Conservation (phyloP, 30 jellyfish, hydroid and myxozoan genomes). For the Hydractinia echinata region DNA sequence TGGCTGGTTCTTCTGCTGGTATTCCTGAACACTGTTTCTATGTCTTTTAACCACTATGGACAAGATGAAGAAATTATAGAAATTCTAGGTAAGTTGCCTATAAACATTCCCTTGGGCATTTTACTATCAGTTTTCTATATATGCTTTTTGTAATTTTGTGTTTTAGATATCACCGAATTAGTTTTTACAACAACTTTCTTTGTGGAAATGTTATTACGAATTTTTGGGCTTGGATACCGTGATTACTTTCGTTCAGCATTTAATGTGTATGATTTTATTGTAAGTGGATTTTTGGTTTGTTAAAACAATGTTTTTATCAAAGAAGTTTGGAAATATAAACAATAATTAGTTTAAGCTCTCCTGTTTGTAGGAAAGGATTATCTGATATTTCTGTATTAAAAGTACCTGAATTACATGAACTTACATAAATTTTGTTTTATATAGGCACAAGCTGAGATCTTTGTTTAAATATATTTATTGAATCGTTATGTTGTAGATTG, state of each 20-base stretch:
- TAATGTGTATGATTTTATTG: slow-evolving; percentile 80
- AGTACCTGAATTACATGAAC: no score
- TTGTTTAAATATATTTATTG: background rate
- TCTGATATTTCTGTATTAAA: no score
- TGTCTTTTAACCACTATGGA: slow-evolving; percentile 56
- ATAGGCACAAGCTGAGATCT: background rate
- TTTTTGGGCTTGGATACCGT: slow-evolving; percentile 70
- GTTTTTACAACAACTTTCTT: slow-evolving; percentile 70
- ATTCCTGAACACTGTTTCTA: slow-evolving; percentile 58
- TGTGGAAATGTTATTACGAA: slow-evolving; percentile 70
- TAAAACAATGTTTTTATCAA: background rate
- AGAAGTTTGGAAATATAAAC: no score
- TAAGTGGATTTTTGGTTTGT: slow-evolving; percentile 15
- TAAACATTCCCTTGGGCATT: background rate
- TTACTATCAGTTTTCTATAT: background rate
- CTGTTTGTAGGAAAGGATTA: no score
- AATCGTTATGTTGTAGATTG: slow-evolving; percentile 47
- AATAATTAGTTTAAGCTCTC: no score
- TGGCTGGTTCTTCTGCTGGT: slow-evolving; percentile 83
- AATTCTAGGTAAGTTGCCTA: slow-evolving; percentile 34
- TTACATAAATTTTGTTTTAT: background rate
- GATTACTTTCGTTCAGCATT: slow-evolving; percentile 63
- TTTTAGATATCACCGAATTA: slow-evolving; percentile 53
- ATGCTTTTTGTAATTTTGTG: background rate
- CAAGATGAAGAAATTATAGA: slow-evolving; percentile 33